Evolutionary conservation across 2,888 invertebrate species (phyloP), one percentile per base, ranked within the genome.

Genomic region (Drosophila macrospina): DNA sequence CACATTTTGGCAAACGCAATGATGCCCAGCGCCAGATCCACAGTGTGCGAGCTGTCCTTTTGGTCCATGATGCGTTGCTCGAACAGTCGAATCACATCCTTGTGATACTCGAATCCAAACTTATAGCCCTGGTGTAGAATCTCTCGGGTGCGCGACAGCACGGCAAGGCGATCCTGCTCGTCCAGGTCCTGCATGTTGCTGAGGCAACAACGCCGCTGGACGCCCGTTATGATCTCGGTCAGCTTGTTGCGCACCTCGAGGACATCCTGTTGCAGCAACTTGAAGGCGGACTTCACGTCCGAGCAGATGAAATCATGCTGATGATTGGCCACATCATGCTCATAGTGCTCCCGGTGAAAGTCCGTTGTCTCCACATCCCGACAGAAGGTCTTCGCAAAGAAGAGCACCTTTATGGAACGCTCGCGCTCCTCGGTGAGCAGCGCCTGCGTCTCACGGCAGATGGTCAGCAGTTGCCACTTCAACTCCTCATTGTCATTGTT

Each of bases 51-150:
- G 6, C 86, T 83, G 44, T 85, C 93, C 61, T 81, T 91, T 8
- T 90, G 90, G 8, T 80, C 83, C 88, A 91, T 91, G 5, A 93
- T 93, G 16, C 91, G 90, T 57, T 91, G 92, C 73, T 92, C 92
- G 61, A 94, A 93, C 50, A 94, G 89, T 0, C 94, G 92, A 11
- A 92, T 92, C 4, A 94, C 92, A 74, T 94, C 94, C 69, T 93
- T 93, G 83, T 94, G 93, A 51, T 92, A 92, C 82, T 98, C 98
- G 90, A 98, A 98, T 10, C 97, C 97, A 89, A 98, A 96, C 91
- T 96, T 96, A 92, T 96, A 98, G 55, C 96, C 96, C 91, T 97
- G 97, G 92, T 97, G 96, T 71, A 98, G 92, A 51, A 96, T 95
- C 90, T 96, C 96, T 3, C 96, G 93, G 34, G 95, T 94, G 45